Percentiles rank a stretch among this genome's conserved stretches.
Conservation (phyloP, 2,797 vertebrate species). For the Buphagus erythrorhynchus region DNA sequence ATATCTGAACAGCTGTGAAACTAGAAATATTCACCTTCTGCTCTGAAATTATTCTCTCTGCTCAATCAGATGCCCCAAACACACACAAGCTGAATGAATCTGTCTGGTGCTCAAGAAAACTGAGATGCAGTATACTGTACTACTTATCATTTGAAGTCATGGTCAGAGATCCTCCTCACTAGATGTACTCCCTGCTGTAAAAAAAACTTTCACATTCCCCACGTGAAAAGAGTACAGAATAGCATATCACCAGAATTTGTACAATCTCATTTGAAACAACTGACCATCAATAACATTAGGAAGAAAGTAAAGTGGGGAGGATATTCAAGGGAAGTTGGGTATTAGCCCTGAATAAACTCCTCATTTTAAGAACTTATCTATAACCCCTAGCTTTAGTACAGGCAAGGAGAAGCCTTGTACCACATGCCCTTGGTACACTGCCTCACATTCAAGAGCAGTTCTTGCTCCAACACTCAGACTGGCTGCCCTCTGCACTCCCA, state of each 20-base stretch:
- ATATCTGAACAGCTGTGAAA: not conserved
- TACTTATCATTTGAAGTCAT: not conserved
- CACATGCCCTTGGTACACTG: not conserved
- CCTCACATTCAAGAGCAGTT: not conserved
- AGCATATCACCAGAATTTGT: not conserved
- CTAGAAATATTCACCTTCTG: not conserved
- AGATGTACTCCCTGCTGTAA: not conserved
- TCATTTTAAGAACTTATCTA: not conserved
- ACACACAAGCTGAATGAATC: not conserved
- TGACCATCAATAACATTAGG: not conserved
- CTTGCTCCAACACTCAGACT: not conserved
- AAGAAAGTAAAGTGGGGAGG: not conserved
- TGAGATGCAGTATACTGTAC: not conserved
- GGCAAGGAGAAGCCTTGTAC: not conserved
- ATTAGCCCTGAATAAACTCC: not conserved
- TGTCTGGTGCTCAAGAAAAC: not conserved
- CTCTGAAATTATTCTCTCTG: slow-evolving; percentile 5
- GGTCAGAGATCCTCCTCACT: not conserved
- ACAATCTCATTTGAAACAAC: not conserved
- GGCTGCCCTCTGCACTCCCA: not conserved
- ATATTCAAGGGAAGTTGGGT: not conserved
- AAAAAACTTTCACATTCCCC: not conserved
- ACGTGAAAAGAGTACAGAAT: not conserved
- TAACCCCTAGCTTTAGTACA: not conserved
- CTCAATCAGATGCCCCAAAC: not conserved